phyloP scores from a whole-genome alignment of 2,113 vertebrate species.

The Theristicus caerulescens region DNA sequence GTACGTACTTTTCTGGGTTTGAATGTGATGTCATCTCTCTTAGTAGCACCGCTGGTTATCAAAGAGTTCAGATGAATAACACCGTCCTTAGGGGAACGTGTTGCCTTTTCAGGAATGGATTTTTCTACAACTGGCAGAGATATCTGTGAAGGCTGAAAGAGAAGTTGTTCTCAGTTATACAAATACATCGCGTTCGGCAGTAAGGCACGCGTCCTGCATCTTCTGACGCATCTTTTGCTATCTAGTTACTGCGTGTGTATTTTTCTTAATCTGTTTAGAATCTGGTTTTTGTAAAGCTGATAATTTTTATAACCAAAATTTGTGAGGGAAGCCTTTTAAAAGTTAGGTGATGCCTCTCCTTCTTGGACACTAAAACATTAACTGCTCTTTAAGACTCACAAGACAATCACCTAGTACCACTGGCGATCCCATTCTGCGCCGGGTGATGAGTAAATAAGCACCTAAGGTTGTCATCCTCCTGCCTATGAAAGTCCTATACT shows the following conservation, averaged over 20 bases:
- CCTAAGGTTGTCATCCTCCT: not conserved
- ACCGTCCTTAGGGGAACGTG: slow-evolving; percentile 43
- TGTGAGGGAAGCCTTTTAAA: not conserved
- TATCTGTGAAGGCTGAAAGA: not conserved
- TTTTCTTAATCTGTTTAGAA: not conserved
- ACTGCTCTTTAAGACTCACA: not conserved
- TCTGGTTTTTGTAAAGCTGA: not conserved
- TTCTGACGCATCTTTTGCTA: not conserved
- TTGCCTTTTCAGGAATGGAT: slow-evolving; percentile 2
- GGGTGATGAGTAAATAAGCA: not conserved
- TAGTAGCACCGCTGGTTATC: slow-evolving; percentile 76
- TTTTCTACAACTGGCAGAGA: not conserved
- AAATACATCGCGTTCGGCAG: not conserved
- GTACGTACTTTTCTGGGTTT: slow-evolving; percentile 81
- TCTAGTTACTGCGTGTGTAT: not conserved
- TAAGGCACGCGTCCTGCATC: not conserved
- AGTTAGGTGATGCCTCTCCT: not conserved
- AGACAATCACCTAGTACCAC: not conserved
- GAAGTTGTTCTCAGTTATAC: not conserved
- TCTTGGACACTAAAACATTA: not conserved
- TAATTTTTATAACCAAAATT: not conserved
- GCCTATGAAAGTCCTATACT: not conserved
- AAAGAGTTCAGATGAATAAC: slow-evolving; percentile 75
- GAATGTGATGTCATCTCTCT: slow-evolving; percentile 81
- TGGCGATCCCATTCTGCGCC: not conserved